Conservation (phyloP, 2,797 vertebrate species). For the Pagetopsis macropterus region DNA sequence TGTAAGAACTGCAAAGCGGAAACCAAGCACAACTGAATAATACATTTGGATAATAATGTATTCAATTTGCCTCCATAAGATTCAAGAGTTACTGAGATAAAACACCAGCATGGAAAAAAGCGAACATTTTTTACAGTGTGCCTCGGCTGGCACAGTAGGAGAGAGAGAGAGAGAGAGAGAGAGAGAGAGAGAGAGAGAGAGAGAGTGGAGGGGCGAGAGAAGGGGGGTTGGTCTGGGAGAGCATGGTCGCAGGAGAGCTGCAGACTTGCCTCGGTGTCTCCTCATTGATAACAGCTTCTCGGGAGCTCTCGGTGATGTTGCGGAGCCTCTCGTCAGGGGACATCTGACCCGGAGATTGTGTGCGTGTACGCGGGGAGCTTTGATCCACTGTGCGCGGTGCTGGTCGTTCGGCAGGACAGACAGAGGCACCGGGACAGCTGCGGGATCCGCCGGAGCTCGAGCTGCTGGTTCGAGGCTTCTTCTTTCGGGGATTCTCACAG, state of each 20-base stretch:
- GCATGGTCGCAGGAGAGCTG: slow-evolving; percentile 67
- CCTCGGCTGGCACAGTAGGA: slow-evolving; percentile 58
- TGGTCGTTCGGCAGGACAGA: slow-evolving; percentile 2
- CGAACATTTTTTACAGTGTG: slow-evolving; percentile 59
- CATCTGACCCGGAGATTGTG: slow-evolving; percentile 14
- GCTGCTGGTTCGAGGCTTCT: slow-evolving; percentile 29
- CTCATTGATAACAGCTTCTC: slow-evolving; percentile 22
- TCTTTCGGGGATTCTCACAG: slow-evolving; percentile 30
- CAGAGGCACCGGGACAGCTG: slow-evolving; percentile 22
- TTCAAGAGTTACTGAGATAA: neutral
- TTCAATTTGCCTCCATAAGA: neutral
- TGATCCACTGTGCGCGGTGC: slow-evolving; percentile 5
- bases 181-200: fast-evolving
- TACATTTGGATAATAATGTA: too few relatives aligned
- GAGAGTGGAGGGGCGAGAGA: too few relatives aligned
- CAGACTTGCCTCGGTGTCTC: slow-evolving; percentile 44
- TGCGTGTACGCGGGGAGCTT: slow-evolving; percentile 73
- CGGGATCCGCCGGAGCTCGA: slow-evolving; percentile 26
- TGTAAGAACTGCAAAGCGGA: neutral
- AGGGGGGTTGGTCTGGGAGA: slow-evolving; percentile 53
- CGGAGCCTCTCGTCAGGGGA: slow-evolving; percentile 45
- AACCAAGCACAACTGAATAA: neutral
- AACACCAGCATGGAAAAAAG: neutral
- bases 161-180: slow-evolving; percentile 38
- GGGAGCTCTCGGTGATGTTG: slow-evolving; percentile 66